phyloP scores from a whole-genome alignment of 2,113 vertebrate species.

The Chaetodon trifascialis region DNA sequence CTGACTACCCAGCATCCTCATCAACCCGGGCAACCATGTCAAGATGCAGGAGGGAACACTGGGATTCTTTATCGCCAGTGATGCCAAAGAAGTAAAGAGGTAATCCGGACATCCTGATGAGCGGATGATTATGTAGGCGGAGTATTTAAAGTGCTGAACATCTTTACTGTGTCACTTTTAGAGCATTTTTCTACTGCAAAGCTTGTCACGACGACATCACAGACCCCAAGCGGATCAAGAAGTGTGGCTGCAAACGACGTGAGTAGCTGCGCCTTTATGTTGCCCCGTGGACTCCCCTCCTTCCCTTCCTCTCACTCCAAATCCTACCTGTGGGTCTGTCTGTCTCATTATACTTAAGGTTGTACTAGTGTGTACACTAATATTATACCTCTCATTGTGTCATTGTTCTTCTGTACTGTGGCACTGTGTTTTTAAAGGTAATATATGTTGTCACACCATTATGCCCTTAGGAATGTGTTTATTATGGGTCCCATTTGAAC shows the following conservation, averaged over 20 bases:
- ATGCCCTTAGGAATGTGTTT: conserved; percentile 55
- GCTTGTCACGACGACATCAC: conserved; percentile 99
- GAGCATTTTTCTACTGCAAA: conserved; percentile 99
- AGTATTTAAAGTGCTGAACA: conserved; percentile 54
- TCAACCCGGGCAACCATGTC: conserved; percentile 98
- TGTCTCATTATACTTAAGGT: conserved; percentile 32
- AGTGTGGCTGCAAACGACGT: conserved; percentile 99
- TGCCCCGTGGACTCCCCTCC: background rate
- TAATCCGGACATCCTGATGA: conserved; percentile 71
- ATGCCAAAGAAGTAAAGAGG: conserved; percentile 99
- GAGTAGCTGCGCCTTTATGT: conserved; percentile 83
- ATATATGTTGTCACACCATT: conserved; percentile 40
- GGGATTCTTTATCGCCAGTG: conserved; percentile 99
- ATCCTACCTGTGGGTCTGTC: conserved; percentile 35
- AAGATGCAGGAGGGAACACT: conserved; percentile 99
- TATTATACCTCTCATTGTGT: conserved; percentile 48
- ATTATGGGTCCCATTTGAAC: conserved; percentile 50
- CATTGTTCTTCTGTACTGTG: conserved; percentile 42
- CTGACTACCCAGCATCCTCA: conserved; percentile 94
- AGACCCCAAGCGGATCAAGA: conserved; percentile 99
- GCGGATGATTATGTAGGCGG: background rate
- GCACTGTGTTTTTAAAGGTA: conserved; percentile 50
- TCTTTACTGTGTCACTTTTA: conserved; percentile 85
- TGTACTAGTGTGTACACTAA: conserved; percentile 19
- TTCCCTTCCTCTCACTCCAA: conserved; percentile 34